Percentiles rank a stretch among this genome's conserved stretches.
Conservation (phyloP, 2,797 vertebrate species). For the Neomorphus geoffroyi region DNA sequence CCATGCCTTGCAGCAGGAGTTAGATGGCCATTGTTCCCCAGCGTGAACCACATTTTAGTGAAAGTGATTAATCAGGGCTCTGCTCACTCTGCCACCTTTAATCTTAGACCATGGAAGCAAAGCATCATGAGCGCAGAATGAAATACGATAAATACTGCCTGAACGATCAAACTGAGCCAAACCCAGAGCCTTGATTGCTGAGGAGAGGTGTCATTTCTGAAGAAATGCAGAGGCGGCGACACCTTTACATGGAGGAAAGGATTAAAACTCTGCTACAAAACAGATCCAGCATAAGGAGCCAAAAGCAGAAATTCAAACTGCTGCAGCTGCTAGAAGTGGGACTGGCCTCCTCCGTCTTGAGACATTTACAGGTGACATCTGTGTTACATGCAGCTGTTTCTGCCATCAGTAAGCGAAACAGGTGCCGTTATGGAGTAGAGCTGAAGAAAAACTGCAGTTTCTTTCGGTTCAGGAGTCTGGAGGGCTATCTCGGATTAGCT, state of each 20-base stretch:
- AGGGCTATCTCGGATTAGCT: slow-evolving; percentile 4
- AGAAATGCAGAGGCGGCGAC: neutral
- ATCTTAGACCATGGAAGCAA: neutral
- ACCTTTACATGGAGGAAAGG: neutral
- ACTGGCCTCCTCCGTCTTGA: neutral
- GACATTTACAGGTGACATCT: neutral
- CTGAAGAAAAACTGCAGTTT: neutral
- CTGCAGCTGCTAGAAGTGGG: neutral
- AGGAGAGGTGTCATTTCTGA: neutral
- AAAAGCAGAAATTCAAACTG: neutral
- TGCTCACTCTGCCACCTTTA: neutral
- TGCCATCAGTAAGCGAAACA: neutral
- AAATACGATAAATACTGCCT: neutral
- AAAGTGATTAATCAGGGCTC: neutral
- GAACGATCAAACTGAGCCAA: neutral
- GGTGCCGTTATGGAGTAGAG: neutral
- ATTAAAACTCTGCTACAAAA: neutral
- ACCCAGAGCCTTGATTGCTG: neutral
- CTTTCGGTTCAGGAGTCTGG: neutral
- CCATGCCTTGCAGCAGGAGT: neutral
- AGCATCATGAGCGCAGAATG: neutral
- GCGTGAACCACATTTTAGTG: neutral
- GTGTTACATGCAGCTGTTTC: neutral
- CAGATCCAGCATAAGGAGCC: neutral
- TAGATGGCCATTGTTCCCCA: neutral